Evolutionary conservation across 2,797 vertebrate genomes (phyloP).

Genomic region (Pteropus rufus): DNA sequence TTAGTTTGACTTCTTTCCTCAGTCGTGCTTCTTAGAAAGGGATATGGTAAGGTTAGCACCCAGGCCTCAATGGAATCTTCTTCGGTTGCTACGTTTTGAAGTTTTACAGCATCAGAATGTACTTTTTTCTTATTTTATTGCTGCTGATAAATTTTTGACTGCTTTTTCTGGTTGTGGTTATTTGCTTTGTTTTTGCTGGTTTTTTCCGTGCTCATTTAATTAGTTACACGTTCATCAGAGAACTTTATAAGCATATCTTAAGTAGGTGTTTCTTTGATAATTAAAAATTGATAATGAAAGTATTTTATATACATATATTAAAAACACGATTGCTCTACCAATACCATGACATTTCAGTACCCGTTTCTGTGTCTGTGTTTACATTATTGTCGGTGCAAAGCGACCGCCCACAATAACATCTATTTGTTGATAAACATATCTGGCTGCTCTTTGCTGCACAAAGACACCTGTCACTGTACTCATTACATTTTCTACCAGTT

Average conservation of each 20-base stretch:
- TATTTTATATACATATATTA: background rate
- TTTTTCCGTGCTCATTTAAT: background rate
- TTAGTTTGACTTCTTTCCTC: background rate
- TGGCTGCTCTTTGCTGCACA: background rate
- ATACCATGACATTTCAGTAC: background rate
- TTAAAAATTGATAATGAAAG: background rate
- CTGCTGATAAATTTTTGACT: background rate
- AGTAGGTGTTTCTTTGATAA: background rate
- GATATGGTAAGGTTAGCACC: background rate
- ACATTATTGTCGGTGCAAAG: background rate
- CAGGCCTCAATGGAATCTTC: background rate
- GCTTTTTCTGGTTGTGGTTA: background rate
- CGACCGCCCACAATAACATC: background rate
- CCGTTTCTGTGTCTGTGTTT: background rate
- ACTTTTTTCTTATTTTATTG: slow-evolving; percentile 25
- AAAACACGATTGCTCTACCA: background rate
- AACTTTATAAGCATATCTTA: background rate
- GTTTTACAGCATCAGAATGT: background rate
- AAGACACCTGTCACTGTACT: background rate
- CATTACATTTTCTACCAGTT: background rate
- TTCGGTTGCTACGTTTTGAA: background rate
- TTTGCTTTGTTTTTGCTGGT: background rate
- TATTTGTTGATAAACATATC: background rate
- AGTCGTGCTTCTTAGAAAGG: background rate
- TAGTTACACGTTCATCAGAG: background rate